A percentile compares a stretch with the other conserved stretches of the same genome.
Evolutionary conservation across 2,888 invertebrate genomes (phyloP).

Genomic region (Frankliniella fusca): DNA sequence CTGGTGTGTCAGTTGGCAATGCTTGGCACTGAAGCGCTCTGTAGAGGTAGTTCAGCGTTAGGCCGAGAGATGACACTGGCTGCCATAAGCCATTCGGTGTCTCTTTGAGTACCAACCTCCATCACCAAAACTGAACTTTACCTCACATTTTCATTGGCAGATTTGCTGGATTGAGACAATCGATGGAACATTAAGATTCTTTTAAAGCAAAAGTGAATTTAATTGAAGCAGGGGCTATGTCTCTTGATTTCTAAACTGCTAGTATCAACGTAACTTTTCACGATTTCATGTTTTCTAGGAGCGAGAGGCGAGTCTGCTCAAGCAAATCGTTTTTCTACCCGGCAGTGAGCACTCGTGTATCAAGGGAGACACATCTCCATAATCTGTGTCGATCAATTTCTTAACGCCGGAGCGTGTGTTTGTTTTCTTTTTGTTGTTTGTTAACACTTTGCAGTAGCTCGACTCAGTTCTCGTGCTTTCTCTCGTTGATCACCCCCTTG

Average conservation of each 20-base stretch:
- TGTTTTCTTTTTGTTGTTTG: constrained; percentile 25
- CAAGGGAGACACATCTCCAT: neutral
- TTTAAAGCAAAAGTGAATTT: too few relatives aligned
- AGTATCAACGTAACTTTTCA: neutral
- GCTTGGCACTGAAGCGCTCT: neutral
- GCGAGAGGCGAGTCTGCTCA: neutral
- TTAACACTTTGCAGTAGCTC: neutral
- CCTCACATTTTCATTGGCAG: neutral
- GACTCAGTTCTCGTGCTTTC: neutral
- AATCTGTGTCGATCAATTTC: neutral
- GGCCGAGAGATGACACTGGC: neutral
- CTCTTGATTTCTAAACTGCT: too few relatives aligned
- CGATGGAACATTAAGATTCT: too few relatives aligned
- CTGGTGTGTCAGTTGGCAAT: neutral
- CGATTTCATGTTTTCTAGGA: neutral
- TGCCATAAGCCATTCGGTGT: neutral
- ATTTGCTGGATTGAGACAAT: too few relatives aligned
- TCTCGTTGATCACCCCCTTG: neutral
- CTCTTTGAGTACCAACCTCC: neutral
- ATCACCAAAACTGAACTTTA: neutral
- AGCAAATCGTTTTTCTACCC: constrained; percentile 16
- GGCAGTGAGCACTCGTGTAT: constrained; percentile 19
- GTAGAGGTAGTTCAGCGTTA: neutral
- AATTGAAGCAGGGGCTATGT: too few relatives aligned
- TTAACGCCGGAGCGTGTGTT: constrained; percentile 18